Evolutionary conservation across 2,888 invertebrate species (phyloP).

Genomic region (Ellobium chinense): DNA sequence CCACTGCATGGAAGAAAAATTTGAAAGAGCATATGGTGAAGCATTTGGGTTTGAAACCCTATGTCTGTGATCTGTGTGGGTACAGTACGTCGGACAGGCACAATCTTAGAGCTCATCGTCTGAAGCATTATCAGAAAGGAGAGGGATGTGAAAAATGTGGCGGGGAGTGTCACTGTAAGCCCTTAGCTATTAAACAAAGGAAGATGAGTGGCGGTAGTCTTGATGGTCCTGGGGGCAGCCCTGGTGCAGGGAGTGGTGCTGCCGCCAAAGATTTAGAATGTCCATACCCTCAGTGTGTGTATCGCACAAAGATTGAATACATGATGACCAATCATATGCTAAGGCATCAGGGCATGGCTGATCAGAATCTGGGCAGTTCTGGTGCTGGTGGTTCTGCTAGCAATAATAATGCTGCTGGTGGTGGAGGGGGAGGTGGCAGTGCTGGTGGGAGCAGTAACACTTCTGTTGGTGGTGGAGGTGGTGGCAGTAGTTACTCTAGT

Average conservation of each 20-base stretch:
- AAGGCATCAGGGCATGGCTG: slow-evolving; percentile 38
- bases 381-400: neutral
- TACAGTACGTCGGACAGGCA: slow-evolving; percentile 53
- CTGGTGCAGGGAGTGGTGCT: neutral
- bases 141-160: slow-evolving; percentile 51
- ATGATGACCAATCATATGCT: slow-evolving; percentile 47
- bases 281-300: slow-evolving; percentile 45
- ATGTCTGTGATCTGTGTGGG: slow-evolving; percentile 49
- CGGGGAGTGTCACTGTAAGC: slow-evolving; percentile 40
- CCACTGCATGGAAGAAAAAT: slow-evolving; percentile 54
- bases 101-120: slow-evolving; percentile 47
- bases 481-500: neutral
- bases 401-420: neutral
- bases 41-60: slow-evolving; percentile 50
- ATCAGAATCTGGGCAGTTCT: neutral
- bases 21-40: slow-evolving; percentile 55
- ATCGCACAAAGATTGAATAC: slow-evolving; percentile 47
- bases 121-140: slow-evolving; percentile 51
- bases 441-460: neutral
- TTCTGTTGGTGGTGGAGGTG: slow-evolving; percentile 12
- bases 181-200: slow-evolving; percentile 25
- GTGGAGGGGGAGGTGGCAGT: neutral
- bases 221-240: slow-evolving; percentile 1
- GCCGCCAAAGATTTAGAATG: slow-evolving; percentile 39
- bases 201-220: slow-evolving; percentile 4